Base-by-base conservation (phyloP, 2,113 vertebrate species). In the Procavia capensis region DNA sequence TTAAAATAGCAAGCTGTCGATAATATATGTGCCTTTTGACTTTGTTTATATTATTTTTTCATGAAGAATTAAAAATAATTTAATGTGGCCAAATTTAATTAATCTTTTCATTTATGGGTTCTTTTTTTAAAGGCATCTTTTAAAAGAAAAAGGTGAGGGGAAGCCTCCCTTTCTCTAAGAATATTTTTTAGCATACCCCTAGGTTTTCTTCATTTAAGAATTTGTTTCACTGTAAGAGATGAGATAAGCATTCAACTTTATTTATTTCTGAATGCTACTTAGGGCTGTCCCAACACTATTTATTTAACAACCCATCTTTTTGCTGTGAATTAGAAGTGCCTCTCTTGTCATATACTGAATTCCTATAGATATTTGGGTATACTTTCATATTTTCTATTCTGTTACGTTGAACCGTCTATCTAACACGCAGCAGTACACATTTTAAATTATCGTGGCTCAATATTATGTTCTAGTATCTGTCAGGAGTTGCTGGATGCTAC, bases 1-100 rank as follows among this genome's bases (percentile, higher is more conserved):
- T 96, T 96, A 94, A 97, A 96, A 97, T 97, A 96, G 96, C 63
- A 97, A 95, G 36, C 96, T 95, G 85, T 96, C 61, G 61, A 85
- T 87, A 97, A 43, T 87, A 91, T 94, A 79, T 85, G 94, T 39
- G 70, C 70, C 70, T 95, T 97, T 93, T 96, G 80, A 96, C 91
- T 96, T 95, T 96, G 95, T 96, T 97, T 96, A 90, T 90, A 31
- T 75, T 84, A 59, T 88, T 82, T 96, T 85, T 85, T 63, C 87
- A 68, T 41, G 54, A 70, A 66, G 90, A 93, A 96, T 90, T 94
- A 94, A 96, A 96, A 93, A 89, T 95, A 92, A 90, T 76, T 94
- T 83, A 68, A 36, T 72, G 63, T 87, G 81, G 70, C 43, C 84
- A 93, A 84, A 91, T 91, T 59, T 85, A 91, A 54, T 95, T 41